Conservation (phyloP, 2,797 vertebrate species). For the Atherinosoma microstoma region DNA sequence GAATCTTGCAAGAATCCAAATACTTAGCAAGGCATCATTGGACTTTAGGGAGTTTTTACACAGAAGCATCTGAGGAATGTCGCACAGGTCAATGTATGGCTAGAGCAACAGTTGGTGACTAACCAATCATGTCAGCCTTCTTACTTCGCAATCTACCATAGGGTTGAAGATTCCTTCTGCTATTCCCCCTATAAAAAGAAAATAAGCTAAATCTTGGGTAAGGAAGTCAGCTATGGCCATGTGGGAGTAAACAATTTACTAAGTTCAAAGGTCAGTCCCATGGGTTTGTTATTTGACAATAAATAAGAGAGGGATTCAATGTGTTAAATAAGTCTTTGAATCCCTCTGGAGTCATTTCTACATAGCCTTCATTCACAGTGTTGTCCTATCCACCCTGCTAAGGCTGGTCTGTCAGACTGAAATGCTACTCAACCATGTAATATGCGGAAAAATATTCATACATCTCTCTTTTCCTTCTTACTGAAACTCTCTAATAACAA, state of each 20-base stretch:
- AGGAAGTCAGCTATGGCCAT: conserved; percentile 43
- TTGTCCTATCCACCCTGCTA: neutral
- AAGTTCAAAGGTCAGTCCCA: conserved; percentile 67
- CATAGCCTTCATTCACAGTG: neutral
- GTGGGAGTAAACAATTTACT: conserved; percentile 17
- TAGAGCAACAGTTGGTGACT: neutral
- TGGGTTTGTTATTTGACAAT: conserved; percentile 49
- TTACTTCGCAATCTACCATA: conserved; percentile 2
- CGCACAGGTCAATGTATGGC: conserved; percentile 33
- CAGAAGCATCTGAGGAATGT: conserved; percentile 43
- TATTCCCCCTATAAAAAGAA: conserved; percentile 7
- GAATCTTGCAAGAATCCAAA: neutral
- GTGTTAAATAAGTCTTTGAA: conserved; percentile 47
- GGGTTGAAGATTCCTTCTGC: neutral
- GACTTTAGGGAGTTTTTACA: neutral
- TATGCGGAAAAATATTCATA: neutral
- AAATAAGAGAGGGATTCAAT: conserved; percentile 32
- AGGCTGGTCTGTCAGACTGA: neutral
- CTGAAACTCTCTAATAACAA: neutral
- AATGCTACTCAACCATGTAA: neutral
- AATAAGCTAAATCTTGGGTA: conserved; percentile 19
- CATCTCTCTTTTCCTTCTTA: neutral
- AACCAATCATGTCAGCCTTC: conserved; percentile 5
- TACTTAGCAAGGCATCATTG: neutral
- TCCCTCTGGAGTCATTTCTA: conserved; percentile 25